Conservation (phyloP, 2,888 invertebrate genomes). For the Phyllotreta cruciferae region DNA sequence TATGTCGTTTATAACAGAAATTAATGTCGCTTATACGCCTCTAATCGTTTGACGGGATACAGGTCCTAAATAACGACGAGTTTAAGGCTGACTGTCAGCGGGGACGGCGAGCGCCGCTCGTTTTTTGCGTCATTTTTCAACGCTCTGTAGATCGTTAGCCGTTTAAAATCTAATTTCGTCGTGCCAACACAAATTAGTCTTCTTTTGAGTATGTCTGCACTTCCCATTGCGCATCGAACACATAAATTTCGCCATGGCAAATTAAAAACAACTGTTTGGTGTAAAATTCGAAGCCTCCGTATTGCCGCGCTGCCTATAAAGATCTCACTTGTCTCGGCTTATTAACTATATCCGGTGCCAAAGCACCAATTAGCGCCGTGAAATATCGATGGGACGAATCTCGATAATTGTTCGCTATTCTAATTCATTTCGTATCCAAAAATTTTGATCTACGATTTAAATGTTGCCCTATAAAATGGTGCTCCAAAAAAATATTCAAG, state of each 20-base stretch:
- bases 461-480: background rate
- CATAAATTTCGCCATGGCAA: slow-evolving; percentile 61
- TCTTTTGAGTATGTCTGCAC: slow-evolving; percentile 57
- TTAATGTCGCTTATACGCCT: slow-evolving; percentile 56
- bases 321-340: slow-evolving; percentile 40
- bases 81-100: slow-evolving; percentile 44
- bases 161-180: slow-evolving; percentile 62
- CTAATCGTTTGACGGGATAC: slow-evolving; percentile 52
- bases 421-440: slow-evolving; percentile 20
- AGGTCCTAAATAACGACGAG: slow-evolving; percentile 29
- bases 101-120: slow-evolving; percentile 46
- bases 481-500: background rate
- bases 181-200: slow-evolving; percentile 59
- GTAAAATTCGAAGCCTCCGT: slow-evolving; percentile 52
- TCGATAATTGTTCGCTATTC: slow-evolving; percentile 28
- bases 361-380: slow-evolving; percentile 40
- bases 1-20: slow-evolving; percentile 57
- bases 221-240: slow-evolving; percentile 52
- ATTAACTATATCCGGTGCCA: slow-evolving; percentile 44
- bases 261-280: slow-evolving; percentile 61
- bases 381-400: slow-evolving; percentile 30
- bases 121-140: slow-evolving; percentile 59
- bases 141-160: slow-evolving; percentile 59
- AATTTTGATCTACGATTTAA: slow-evolving; percentile 19
- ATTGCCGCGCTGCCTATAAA: slow-evolving; percentile 26